These are phyloP conservation scores for Drosophila kepulauana DNA, from an alignment of 1,140 invertebrate genomes.

Conservation along the genomic window DNA sequence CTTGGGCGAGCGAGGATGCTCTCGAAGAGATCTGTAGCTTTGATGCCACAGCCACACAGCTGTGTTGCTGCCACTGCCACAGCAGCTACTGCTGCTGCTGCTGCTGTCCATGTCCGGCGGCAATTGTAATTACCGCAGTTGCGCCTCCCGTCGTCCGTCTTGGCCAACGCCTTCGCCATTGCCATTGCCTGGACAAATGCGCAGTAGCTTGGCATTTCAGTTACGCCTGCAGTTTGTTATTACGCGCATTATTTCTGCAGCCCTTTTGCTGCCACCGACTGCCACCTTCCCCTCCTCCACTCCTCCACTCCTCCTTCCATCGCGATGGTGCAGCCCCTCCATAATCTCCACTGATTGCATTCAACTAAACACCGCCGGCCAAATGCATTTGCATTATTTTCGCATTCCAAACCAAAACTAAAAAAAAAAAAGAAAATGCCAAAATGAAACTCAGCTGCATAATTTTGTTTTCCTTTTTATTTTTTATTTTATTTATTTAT, in stretches of 20 bases:
- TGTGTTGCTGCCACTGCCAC: slow-evolving; percentile 43
- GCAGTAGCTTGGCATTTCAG: slow-evolving; percentile 83
- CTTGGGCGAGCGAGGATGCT: slow-evolving; percentile 59
- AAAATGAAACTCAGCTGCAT: slow-evolving; percentile 48
- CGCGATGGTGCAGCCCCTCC: slow-evolving; percentile 11
- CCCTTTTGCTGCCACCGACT: slow-evolving; percentile 48
- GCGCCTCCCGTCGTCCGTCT: slow-evolving; percentile 78
- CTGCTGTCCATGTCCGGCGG: slow-evolving; percentile 76
- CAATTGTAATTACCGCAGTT: slow-evolving; percentile 84
- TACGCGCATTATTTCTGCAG: slow-evolving; percentile 79
- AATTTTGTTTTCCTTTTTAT: slow-evolving; percentile 56
- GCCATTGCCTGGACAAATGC: slow-evolving; percentile 69
- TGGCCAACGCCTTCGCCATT: slow-evolving; percentile 76
- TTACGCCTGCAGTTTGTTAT: slow-evolving; percentile 84
- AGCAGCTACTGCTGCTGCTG: slow-evolving; percentile 12
- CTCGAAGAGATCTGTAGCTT: slow-evolving; percentile 35
- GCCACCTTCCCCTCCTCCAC: background rate
- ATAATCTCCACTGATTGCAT: slow-evolving; percentile 69
- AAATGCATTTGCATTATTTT: slow-evolving; percentile 77
- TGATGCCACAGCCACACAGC: slow-evolving; percentile 63
- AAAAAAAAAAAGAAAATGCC: too few relatives aligned
- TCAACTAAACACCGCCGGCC: slow-evolving; percentile 67
- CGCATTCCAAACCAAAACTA: slow-evolving; percentile 65
- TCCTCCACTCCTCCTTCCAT: background rate
- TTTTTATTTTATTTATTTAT: slow-evolving; percentile 55